Percentiles rank a stretch among this genome's conserved stretches.
Conservation (phyloP, 2,888 invertebrate genomes). For the Apamea crenata region DNA sequence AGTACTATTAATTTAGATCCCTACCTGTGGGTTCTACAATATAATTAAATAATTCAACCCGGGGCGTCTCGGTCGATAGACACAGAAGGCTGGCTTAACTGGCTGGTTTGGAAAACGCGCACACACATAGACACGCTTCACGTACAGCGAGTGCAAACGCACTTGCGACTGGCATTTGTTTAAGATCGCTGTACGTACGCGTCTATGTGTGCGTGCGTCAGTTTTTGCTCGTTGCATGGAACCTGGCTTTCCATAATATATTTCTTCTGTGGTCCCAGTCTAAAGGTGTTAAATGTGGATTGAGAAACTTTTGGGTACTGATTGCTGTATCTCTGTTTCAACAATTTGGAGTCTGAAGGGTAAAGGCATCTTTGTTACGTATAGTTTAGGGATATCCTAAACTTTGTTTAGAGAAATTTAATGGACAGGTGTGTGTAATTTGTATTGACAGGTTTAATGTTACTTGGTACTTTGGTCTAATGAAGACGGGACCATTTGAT, state of each 20-base stretch:
- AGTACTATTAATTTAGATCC: slow-evolving; percentile 57
- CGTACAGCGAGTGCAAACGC: neutral
- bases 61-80: slow-evolving; percentile 20
- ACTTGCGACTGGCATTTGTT: neutral
- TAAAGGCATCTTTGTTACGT: slow-evolving; percentile 48
- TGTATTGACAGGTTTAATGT: slow-evolving; percentile 46
- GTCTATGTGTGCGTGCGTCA: neutral
- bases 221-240: neutral
- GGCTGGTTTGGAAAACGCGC: neutral
- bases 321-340: slow-evolving; percentile 64
- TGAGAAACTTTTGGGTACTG: slow-evolving; percentile 64
- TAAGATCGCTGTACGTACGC: neutral
- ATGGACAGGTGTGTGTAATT: slow-evolving; percentile 45
- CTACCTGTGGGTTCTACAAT: slow-evolving; percentile 58
- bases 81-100: slow-evolving; percentile 3
- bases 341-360: slow-evolving; percentile 43
- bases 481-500: neutral
- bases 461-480: slow-evolving; percentile 23
- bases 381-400: slow-evolving; percentile 38
- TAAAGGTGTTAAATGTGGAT: slow-evolving; percentile 67
- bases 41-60: slow-evolving; percentile 66
- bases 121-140: neutral
- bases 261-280: neutral
- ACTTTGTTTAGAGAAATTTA: slow-evolving; percentile 40
- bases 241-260: slow-evolving; percentile 3